Conservation (phyloP, 2,113 vertebrate species). For the Odocoileus virginianus region DNA sequence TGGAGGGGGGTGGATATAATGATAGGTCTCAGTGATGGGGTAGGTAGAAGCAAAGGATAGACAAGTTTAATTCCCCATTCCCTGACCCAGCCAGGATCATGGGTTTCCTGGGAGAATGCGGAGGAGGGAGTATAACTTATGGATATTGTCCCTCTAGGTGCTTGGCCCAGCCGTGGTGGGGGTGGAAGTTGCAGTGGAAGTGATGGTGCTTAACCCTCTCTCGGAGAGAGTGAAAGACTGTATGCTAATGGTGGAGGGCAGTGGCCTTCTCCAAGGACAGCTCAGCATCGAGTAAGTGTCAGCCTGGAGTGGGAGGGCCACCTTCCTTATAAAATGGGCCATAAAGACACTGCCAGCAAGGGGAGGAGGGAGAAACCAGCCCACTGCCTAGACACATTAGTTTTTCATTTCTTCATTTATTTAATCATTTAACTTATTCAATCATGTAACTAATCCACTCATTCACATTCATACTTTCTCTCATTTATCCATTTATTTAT, state of each 20-base stretch:
- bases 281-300: conserved; percentile 71
- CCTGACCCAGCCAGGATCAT: not conserved
- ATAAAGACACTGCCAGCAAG: not conserved
- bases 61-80: not conserved
- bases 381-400: not conserved
- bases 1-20: not conserved
- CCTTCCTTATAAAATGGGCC: not conserved
- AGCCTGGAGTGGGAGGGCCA: too few relatives aligned
- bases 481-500: not conserved
- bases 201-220: conserved; percentile 80
- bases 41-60: not conserved
- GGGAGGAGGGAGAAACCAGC: not conserved
- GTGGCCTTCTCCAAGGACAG: conserved; percentile 76
- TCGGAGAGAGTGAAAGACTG: conserved; percentile 67
- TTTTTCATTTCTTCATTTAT: not conserved
- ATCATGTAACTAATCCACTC: not conserved
- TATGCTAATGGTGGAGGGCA: conserved; percentile 79
- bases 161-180: conserved; percentile 56
- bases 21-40: not conserved
- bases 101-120: not conserved
- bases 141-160: conserved; percentile 51
- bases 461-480: not conserved
- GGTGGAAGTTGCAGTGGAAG: not conserved
- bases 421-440: not conserved
- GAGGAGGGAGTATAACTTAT: not conserved